Base-by-base conservation (phyloP, 2,113 vertebrate species). In the Typhlomys cinereus region DNA sequence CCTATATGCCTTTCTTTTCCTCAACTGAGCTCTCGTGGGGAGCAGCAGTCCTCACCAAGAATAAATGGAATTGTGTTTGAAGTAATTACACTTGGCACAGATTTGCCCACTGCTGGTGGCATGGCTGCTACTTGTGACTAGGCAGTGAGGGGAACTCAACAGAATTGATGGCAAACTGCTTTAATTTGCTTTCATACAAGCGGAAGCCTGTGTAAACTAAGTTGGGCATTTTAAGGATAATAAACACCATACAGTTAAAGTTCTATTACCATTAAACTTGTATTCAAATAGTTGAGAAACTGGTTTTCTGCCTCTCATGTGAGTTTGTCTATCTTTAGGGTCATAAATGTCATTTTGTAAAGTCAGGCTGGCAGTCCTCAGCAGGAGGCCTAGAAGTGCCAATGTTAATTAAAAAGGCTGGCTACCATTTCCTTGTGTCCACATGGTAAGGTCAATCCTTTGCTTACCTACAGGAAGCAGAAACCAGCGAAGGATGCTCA, bases 201-300 rank as follows among this genome's bases (percentile, higher is more conserved):
- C 85, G 88, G 83, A 94, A 91, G 62, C 64, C 31, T 89, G 59
- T 79, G 76, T 94, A 88, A 91, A 85, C 88, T 87, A 96, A 93
- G 87, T 75, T 93, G 92, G 89, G 62, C 74, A 76, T 95, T 94
- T 96, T 21, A 25, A 91, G 92, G 91, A 96, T 91, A 96, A 96
- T 91, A 85, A 94, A 89, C 59, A 50, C 57, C 84, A 88, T 80
- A 92, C 41, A 44, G 87, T 29, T 94, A 31, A 82, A 91, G 82
- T 88, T 94, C 87, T 85, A 76, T 20, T 61, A 52, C 89, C 61
- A 88, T 91, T 82, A 89, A 91, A 91, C 87, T 73, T 90, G 66
- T 67, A 89, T 85, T 94, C 93, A 86, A 79, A 92, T 25, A 89
- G 61, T 41, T 85, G 70, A 88, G 81, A 88, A 89, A 91, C 91